phyloP scores from a whole-genome alignment of 2,113 vertebrate genomes.

The Chrysemys picta region DNA sequence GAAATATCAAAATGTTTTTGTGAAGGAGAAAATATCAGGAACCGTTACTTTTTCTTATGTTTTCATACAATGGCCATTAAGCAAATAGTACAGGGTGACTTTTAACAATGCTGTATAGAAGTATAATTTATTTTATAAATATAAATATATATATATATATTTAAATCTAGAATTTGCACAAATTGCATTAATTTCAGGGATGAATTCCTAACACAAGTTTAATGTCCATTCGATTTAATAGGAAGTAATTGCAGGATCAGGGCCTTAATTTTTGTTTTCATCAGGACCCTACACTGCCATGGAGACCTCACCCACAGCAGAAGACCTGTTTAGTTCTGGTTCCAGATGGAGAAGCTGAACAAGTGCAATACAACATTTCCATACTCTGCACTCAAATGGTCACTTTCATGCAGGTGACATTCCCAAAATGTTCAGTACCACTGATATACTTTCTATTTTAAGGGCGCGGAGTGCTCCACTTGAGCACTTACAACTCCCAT shows the following conservation, averaged over 20 bases:
- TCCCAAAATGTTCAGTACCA: background rate
- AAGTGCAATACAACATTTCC: background rate
- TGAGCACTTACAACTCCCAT: background rate
- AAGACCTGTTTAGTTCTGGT: background rate
- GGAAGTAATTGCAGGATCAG: accelerated
- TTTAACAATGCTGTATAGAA: background rate
- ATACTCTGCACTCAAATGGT: background rate
- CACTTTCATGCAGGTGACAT: background rate
- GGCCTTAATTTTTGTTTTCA: background rate
- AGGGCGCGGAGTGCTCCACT: background rate
- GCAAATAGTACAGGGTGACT: background rate
- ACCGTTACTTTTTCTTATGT: background rate
- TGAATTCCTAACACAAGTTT: background rate
- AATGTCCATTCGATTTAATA: background rate
- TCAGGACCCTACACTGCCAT: background rate
- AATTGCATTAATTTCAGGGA: background rate
- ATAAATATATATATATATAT: background rate
- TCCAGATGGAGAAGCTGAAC: background rate
- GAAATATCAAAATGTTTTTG: background rate
- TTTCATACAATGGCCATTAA: background rate
- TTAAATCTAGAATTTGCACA: background rate
- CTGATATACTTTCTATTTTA: background rate
- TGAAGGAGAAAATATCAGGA: background rate
- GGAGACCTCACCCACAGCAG: background rate
- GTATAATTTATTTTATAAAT: background rate